Percentiles rank a stretch among this genome's conserved stretches.
Conservation (phyloP, 2,113 vertebrate genomes). For the Psittacara wagleri region DNA sequence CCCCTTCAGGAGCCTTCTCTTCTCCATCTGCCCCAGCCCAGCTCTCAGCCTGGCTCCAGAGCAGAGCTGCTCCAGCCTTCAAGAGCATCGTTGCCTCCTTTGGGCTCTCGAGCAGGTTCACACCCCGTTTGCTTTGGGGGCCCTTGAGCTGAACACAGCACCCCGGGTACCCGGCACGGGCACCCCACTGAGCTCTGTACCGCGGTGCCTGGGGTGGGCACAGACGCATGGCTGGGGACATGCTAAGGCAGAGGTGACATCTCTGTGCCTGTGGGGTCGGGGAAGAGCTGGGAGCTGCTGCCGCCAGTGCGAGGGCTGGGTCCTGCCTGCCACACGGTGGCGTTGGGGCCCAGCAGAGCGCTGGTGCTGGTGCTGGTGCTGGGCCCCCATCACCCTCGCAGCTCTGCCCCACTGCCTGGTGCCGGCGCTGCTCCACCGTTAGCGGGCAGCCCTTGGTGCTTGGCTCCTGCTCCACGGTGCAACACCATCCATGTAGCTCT, state of each 20-base stretch:
- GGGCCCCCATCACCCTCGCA: background rate
- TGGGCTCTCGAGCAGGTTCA: background rate
- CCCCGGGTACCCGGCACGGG: rapidly evolving
- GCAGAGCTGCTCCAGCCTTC: background rate
- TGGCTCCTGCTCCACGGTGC: rapidly evolving
- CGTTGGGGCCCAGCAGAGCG: background rate
- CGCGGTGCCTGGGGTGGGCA: background rate
- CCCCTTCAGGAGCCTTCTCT: background rate
- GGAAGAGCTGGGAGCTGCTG: background rate
- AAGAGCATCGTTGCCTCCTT: background rate
- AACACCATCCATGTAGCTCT: background rate
- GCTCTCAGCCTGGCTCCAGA: background rate
- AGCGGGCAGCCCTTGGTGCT: background rate
- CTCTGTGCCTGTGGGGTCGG: background rate
- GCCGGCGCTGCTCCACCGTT: rapidly evolving
- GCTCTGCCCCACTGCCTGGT: background rate
- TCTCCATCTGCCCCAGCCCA: background rate
- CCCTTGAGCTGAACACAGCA: background rate
- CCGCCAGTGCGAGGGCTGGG: background rate
- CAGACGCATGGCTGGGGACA: rapidly evolving
- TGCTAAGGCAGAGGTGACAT: rapidly evolving
- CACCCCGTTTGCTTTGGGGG: background rate
- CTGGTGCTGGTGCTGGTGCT: background rate
- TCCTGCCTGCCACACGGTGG: background rate
- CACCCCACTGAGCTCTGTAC: rapidly evolving